phyloP scores from a whole-genome alignment of 2,797 vertebrate genomes.

The Peromyscus eremicus region DNA sequence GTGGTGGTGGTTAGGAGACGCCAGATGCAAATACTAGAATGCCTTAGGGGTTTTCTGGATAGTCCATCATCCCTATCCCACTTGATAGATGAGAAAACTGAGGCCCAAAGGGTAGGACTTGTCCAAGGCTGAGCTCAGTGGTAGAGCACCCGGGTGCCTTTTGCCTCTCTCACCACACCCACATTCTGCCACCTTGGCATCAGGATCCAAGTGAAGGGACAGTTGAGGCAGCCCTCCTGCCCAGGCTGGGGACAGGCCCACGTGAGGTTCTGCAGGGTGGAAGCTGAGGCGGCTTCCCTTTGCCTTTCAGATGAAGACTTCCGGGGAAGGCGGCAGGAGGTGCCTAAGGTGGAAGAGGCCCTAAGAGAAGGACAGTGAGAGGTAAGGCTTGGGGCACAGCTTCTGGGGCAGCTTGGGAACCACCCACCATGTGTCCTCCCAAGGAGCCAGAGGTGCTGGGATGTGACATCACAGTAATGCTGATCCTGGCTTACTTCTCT shows the following conservation, averaged over 20 bases:
- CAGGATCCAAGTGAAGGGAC: not conserved
- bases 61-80: not conserved
- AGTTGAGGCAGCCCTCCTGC: not conserved
- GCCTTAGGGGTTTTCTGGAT: not conserved
- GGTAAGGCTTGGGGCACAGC: constrained; percentile 73
- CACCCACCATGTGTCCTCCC: not conserved
- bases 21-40: not conserved
- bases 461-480: not conserved
- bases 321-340: constrained; percentile 89
- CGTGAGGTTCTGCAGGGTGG: not conserved
- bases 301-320: constrained; percentile 93
- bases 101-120: not conserved
- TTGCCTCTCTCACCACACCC: not conserved
- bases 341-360: constrained; percentile 90
- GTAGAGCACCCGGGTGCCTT: not conserved
- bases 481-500: not conserved
- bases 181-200: rapidly evolving
- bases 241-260: not conserved
- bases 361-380: constrained; percentile 87
- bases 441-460: not conserved
- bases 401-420: not conserved
- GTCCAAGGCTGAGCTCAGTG: not conserved
- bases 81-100: not conserved
- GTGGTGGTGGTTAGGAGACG: not conserved
- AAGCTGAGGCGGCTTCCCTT: constrained; percentile 24